Evolutionary conservation across 2,113 vertebrate species (phyloP).

Genomic region (Rhinolophus ferrumequinum): DNA sequence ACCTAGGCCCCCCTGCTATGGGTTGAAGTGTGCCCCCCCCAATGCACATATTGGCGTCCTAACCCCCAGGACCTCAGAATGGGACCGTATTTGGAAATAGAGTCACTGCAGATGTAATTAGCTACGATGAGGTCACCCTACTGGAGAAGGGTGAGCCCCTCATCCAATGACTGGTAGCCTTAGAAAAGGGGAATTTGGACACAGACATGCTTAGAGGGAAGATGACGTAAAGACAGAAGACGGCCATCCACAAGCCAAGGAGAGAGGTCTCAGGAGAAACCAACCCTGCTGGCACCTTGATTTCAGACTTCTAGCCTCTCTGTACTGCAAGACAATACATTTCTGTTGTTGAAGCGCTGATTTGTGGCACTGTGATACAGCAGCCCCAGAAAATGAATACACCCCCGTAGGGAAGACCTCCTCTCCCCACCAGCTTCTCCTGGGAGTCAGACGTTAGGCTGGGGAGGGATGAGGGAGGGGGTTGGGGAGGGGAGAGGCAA

Average conservation of each 20-base stretch:
- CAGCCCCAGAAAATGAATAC: neutral
- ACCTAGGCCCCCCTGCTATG: neutral
- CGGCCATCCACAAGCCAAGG: neutral
- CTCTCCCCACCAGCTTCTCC: neutral
- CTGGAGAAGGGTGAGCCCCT: no score
- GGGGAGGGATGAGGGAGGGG: neutral
- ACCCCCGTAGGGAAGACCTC: neutral
- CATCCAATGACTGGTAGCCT: neutral
- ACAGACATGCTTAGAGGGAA: neutral
- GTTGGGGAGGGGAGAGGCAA: neutral
- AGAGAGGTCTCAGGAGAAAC: neutral
- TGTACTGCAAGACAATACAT: neutral
- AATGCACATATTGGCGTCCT: neutral
- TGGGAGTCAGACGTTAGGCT: neutral
- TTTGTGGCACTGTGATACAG: rapidly evolving
- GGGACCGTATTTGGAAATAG: neutral
- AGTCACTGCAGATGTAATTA: neutral
- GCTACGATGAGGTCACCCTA: neutral
- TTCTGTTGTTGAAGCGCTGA: neutral
- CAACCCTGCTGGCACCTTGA: no score
- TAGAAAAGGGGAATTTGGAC: neutral
- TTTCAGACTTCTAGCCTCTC: neutral
- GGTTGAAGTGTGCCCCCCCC: neutral
- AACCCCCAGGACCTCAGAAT: neutral
- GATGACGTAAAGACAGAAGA: neutral